Evolutionary conservation across 2,113 vertebrate genomes (phyloP).

Genomic region (Microcebus lehilahytsara): DNA sequence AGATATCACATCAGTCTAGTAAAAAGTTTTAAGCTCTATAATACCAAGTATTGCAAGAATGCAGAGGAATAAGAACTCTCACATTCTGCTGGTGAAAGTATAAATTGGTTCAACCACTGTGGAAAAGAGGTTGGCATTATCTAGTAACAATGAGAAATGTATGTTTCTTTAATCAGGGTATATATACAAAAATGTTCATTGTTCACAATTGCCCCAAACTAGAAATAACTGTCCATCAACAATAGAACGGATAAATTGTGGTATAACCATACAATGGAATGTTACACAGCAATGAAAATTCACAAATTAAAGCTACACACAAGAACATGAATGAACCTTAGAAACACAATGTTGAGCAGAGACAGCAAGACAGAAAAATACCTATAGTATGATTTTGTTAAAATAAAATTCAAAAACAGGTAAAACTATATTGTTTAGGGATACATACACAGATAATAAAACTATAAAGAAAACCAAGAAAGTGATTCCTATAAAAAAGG

Average conservation of each 20-base stretch:
- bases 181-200: not conserved
- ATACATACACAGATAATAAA: not conserved
- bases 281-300: not conserved
- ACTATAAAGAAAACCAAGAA: not conserved
- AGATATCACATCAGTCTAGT: not conserved
- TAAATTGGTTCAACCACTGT: not conserved
- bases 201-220: not conserved
- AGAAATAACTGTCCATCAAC: not conserved
- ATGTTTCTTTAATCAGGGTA: not conserved
- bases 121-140: not conserved
- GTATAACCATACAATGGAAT: not conserved
- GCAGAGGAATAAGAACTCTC: not conserved
- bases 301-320: not conserved
- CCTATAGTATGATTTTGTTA: not conserved
- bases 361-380: slow-evolving; percentile 26
- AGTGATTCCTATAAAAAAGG: not conserved
- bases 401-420: not conserved
- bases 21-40: not conserved
- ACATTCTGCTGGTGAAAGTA: not conserved
- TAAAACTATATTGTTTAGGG: not conserved
- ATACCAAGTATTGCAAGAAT: not conserved
- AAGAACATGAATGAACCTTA: not conserved
- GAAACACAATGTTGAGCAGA: not conserved
- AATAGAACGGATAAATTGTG: not conserved
- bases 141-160: not conserved